Percentiles rank a stretch among this genome's conserved stretches.
Conservation (phyloP, 1,140 invertebrate species). For the Atopsyche davidsoni region DNA sequence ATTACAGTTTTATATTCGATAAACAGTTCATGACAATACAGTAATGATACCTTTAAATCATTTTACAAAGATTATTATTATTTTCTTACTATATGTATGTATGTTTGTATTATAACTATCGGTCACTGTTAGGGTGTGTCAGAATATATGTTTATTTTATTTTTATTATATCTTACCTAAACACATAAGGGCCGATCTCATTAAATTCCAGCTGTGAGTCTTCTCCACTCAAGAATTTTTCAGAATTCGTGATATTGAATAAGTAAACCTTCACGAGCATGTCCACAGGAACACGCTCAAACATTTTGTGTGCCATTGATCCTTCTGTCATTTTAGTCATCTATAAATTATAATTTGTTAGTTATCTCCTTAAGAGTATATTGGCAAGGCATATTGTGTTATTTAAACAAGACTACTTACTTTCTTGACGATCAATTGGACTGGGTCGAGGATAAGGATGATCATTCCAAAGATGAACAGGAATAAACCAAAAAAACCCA, state of each 20-base stretch:
- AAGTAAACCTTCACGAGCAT: constrained; percentile 69
- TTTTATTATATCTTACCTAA: constrained; percentile 59
- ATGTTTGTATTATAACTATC: too few species aligned
- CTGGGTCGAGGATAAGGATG: not conserved
- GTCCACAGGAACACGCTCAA: constrained; percentile 17
- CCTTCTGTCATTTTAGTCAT: constrained; percentile 17
- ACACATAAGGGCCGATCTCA: constrained; percentile 82
- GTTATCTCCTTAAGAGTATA: too few species aligned
- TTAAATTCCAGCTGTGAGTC: constrained; percentile 62
- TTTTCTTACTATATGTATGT: too few species aligned
- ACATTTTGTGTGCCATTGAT: constrained; percentile 12
- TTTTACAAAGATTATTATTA: too few species aligned
- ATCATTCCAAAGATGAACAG: not conserved
- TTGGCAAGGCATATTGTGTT: too few species aligned
- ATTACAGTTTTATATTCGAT: too few species aligned
- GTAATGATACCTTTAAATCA: too few species aligned
- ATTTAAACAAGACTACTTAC: not conserved
- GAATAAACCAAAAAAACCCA: not conserved
- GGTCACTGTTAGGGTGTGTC: too few species aligned
- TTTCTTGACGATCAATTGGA: not conserved
- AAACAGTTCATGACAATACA: too few species aligned
- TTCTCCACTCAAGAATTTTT: constrained; percentile 60
- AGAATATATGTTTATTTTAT: constrained; percentile 3
- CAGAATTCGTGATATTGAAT: constrained; percentile 79
- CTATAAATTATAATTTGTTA: too few species aligned